These are phyloP conservation scores for Capreolus pygargus DNA, from an alignment of 2,113 vertebrate genomes.

Conservation along the genomic window DNA sequence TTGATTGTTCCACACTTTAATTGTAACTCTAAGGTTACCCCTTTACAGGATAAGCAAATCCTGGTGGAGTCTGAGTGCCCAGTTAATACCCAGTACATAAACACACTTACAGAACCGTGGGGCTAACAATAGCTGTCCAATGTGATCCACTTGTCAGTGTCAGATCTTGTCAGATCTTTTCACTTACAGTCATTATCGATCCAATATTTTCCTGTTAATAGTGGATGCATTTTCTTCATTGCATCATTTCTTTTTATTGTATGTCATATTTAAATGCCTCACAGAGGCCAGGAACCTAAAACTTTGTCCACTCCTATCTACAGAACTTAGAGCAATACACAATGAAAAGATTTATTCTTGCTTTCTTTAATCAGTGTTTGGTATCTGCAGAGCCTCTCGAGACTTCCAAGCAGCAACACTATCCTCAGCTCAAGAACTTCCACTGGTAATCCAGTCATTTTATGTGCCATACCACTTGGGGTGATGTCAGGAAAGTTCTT, in stretches of 20 bases:
- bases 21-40: not conserved
- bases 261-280: not conserved
- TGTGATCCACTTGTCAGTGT: not conserved
- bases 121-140: not conserved
- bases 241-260: not conserved
- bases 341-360: not conserved
- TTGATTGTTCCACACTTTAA: not conserved
- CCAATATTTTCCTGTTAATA: not conserved
- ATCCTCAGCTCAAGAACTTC: not conserved
- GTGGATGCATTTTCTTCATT: not conserved
- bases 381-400: not conserved
- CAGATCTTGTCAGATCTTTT: not conserved
- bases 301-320: not conserved
- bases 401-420: not conserved
- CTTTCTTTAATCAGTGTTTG: not conserved
- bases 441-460: not conserved
- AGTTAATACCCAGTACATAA: not conserved
- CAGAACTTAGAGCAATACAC: not conserved
- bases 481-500: not conserved
- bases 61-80: not conserved
- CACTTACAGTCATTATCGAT: not conserved
- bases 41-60: not conserved
- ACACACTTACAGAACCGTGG: not conserved
- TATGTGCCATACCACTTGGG: not conserved
- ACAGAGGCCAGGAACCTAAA: not conserved